A percentile compares a stretch with the other conserved stretches of the same genome.
phyloP scores from a whole-genome alignment of 1,140 invertebrate genomes.

The Anoplolepis gracilipes region DNA sequence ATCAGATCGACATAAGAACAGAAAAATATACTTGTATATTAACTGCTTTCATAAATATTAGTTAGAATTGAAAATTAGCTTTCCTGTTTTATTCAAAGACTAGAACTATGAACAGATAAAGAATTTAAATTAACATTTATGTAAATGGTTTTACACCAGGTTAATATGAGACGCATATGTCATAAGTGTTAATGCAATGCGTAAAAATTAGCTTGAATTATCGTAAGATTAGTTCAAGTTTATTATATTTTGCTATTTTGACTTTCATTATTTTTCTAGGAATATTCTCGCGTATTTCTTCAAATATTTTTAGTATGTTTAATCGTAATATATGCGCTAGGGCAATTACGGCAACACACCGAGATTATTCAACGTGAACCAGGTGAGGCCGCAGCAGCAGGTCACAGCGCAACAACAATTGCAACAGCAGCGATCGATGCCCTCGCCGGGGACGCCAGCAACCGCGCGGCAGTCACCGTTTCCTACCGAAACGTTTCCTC shows the following conservation, averaged over 20 bases:
- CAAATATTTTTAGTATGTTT: constrained; percentile 49
- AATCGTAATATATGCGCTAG: constrained; percentile 68
- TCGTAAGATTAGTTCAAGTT: background rate
- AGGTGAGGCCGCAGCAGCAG: constrained; percentile 80
- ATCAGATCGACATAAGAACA: background rate
- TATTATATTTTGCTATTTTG: background rate
- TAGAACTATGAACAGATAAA: background rate
- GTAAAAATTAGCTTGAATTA: background rate
- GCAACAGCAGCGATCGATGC: constrained; percentile 84
- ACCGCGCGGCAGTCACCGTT: constrained; percentile 87
- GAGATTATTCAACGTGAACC: constrained; percentile 84
- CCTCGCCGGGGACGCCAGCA: constrained; percentile 85
- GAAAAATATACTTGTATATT: background rate
- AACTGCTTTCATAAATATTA: background rate
- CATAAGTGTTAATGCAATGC: background rate
- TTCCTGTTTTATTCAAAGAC: background rate
- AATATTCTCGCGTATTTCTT: background rate
- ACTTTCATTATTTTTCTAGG: constrained; percentile 8
- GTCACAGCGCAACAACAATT: constrained; percentile 71
- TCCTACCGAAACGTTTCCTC: constrained; percentile 86
- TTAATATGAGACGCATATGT: background rate
- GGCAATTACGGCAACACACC: constrained; percentile 83
- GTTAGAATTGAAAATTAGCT: constrained; percentile 3
- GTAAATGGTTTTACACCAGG: background rate
- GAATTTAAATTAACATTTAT: background rate